Evolutionary conservation across 1,140 invertebrate species (phyloP).

Genomic region (Pissodes strobi): DNA sequence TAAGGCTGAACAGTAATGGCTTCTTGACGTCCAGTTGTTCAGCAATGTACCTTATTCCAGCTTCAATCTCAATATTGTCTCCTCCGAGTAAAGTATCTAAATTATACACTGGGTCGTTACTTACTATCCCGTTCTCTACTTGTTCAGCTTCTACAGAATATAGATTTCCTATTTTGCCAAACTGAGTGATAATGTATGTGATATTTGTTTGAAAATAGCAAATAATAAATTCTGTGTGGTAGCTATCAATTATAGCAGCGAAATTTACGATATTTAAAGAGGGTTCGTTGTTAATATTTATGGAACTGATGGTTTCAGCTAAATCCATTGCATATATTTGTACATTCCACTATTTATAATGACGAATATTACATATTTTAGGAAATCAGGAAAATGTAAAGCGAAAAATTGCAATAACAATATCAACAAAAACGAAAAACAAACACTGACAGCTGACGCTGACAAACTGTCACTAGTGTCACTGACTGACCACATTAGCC

Average conservation of each 20-base stretch:
- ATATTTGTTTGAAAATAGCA: conserved; percentile 64
- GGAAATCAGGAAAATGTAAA: no score
- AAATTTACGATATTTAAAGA: conserved; percentile 21
- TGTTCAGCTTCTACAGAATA: conserved; percentile 64
- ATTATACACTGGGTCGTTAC: conserved; percentile 58
- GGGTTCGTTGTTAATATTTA: conserved; percentile 6
- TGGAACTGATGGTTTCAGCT: background rate
- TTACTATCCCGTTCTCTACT: conserved; percentile 54
- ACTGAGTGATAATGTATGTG: conserved; percentile 69
- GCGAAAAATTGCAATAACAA: no score
- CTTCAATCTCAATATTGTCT: conserved; percentile 65
- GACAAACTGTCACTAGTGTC: no score
- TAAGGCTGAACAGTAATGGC: conserved; percentile 66
- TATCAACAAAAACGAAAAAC: no score
- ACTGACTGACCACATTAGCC: no score
- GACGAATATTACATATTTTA: no score
- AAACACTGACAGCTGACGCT: no score
- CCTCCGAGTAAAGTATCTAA: conserved; percentile 68
- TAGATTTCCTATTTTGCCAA: conserved; percentile 69
- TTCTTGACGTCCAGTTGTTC: conserved; percentile 67
- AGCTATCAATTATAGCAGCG: conserved; percentile 40
- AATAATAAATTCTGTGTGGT: conserved; percentile 60
- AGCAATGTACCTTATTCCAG: conserved; percentile 67
- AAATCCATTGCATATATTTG: no score
- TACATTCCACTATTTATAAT: no score